Evolutionary conservation across 2,888 invertebrate species (phyloP), one percentile per base, ranked within the genome.

Genomic region (Cephonodes hylas): DNA sequence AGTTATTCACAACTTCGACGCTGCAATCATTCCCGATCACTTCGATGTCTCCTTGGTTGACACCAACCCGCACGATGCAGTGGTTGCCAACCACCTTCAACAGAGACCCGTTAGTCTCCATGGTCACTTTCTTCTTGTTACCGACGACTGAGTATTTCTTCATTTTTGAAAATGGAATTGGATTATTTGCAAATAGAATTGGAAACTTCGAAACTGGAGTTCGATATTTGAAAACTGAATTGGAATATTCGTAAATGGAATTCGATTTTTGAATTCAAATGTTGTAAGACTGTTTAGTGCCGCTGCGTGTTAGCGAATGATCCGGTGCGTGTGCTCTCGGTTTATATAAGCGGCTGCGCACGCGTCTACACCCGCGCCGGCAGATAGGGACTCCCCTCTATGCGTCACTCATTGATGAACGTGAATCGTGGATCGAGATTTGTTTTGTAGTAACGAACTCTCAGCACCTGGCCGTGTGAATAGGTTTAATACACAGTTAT

Each of bases 61-160:
- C 75, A 2, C 81, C 71, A 5, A 92, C 90, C 38, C 81, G 73
- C 27, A 91, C 76, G 56, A 89, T 88, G 68, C 92, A 91, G 66
- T 83, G 83, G 71, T 91, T 92, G 0, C 91, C 91, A 53, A 92
- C 85, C 4, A 92, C 84, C 77, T 88, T 91, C 18, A 92, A 73
- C 5, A 80, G 80, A 0, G 88, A 82, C 10, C 79, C 80, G 65
- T 91, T 91, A 13, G 73, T 77, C 64, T 89, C 89, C 90, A 91
- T 90, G 31, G 91, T 91, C 64, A 92, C 91, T 74, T 90, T 92
- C 83, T 91, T 92, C 79, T 91, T 92, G 78, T 92, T 90, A 22
- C 91, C 91, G 63, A 92, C 81, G 34, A 92, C 78, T 58, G 90
- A 89, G 73, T 91, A 91, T 60, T 82, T 84, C 80, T 92, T 91